Conservation (phyloP, 2,797 vertebrate genomes). For the Coendou prehensilis region DNA sequence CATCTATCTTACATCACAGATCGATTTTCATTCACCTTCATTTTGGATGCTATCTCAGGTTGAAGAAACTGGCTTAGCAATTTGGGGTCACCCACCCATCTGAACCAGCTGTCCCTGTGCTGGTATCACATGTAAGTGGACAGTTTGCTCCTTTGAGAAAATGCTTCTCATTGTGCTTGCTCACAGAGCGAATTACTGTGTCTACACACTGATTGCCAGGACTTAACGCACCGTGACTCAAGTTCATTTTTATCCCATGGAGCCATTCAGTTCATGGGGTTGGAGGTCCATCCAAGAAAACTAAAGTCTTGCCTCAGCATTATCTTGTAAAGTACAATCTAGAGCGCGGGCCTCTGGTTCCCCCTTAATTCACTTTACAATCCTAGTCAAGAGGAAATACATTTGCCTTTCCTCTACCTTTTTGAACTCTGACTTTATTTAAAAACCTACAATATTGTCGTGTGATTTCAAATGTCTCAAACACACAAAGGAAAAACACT, state of each 20-base stretch:
- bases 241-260: background rate
- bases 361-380: background rate
- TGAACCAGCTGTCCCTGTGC: background rate
- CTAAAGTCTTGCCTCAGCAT: background rate
- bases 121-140: background rate
- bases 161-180: conserved; percentile 7
- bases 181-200: conserved; percentile 19
- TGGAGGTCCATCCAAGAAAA: conserved; percentile 44
- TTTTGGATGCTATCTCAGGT: conserved; percentile 55
- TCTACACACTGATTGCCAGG: background rate
- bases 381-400: background rate
- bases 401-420: background rate
- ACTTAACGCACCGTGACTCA: background rate
- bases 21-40: conserved; percentile 57
- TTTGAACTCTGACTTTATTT: conserved; percentile 19
- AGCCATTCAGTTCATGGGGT: background rate
- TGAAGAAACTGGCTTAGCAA: conserved; percentile 59
- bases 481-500: background rate
- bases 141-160: conserved; percentile 30
- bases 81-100: background rate
- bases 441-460: background rate
- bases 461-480: conserved; percentile 17
- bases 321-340: conserved; percentile 44
- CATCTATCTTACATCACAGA: conserved; percentile 9
- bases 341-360: background rate